Conservation (phyloP, 2,888 invertebrate genomes). For the Coecobrya sp. region DNA sequence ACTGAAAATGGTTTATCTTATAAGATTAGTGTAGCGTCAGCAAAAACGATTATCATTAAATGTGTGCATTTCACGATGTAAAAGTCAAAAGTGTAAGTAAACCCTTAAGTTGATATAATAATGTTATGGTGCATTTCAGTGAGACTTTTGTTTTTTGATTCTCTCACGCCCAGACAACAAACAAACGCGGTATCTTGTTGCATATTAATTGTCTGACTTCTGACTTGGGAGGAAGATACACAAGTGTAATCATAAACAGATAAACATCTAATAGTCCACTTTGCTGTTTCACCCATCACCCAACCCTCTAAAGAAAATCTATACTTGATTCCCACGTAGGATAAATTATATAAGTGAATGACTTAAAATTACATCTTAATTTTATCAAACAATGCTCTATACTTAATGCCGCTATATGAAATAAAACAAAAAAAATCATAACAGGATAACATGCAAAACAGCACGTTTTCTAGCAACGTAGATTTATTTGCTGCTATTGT, state of each 20-base stretch:
- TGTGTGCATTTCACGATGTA: conserved; percentile 2
- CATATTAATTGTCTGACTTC: neutral
- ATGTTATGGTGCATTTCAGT: conserved; percentile 1
- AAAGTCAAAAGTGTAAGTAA: neutral
- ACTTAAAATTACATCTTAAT: conserved; percentile 7
- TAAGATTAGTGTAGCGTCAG: neutral
- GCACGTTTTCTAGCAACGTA: neutral
- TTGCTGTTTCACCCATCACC: neutral
- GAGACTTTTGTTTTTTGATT: conserved; percentile 6
- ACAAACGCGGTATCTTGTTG: neutral
- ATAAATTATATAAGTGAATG: conserved; percentile 45
- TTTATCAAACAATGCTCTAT: neutral
- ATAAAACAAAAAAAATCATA: no score
- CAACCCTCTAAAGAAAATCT: neutral
- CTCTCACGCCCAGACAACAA: conserved; percentile 28
- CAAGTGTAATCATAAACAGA: no score
- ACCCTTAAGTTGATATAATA: no score
- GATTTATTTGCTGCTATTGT: neutral
- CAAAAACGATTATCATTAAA: neutral
- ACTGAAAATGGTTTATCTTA: neutral
- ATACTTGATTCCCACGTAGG: conserved; percentile 24
- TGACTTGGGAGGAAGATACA: neutral
- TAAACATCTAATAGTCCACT: neutral
- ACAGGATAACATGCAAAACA: neutral
- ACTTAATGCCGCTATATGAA: no score